phyloP scores from a whole-genome alignment of 2,888 invertebrate species.

The Ophion costatus region DNA sequence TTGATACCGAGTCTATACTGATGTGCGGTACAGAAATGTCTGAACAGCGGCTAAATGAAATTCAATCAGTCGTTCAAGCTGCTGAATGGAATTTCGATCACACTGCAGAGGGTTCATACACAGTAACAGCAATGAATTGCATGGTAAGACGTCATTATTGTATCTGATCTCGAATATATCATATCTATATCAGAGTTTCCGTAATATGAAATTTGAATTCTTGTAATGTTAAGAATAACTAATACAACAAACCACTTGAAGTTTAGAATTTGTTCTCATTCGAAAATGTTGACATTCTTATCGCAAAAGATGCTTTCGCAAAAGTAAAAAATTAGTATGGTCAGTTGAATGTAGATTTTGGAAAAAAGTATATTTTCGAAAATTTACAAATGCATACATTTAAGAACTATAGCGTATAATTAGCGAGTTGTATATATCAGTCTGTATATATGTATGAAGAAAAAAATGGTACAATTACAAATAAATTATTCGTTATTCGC shows the following conservation, averaged over 20 bases:
- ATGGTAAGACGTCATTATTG: slow-evolving; percentile 5
- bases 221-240: slow-evolving; percentile 11
- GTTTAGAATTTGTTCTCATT: slow-evolving; percentile 14
- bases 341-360: neutral
- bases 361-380: slow-evolving; percentile 14
- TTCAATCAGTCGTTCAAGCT: slow-evolving; percentile 10
- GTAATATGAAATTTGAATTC: slow-evolving; percentile 3
- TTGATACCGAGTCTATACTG: slow-evolving; percentile 12
- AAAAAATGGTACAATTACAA: neutral
- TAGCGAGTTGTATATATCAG: neutral
- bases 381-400: slow-evolving; percentile 7
- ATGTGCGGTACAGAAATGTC: slow-evolving; percentile 17
- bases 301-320: slow-evolving; percentile 11
- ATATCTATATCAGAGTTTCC: slow-evolving; percentile 16
- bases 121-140: neutral
- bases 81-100: no score
- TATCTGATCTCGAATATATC: slow-evolving; percentile 14
- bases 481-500: no score
- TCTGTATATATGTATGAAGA: slow-evolving; percentile 5
- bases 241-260: slow-evolving; percentile 6
- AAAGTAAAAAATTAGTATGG: slow-evolving; percentile 11
- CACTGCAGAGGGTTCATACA: no score
- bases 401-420: slow-evolving; percentile 11
- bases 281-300: slow-evolving; percentile 13
- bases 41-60: slow-evolving; percentile 10